Evolutionary conservation across 2,888 invertebrate genomes (phyloP), one percentile per base, ranked within the genome.

Genomic region (Drosophila putrida): DNA sequence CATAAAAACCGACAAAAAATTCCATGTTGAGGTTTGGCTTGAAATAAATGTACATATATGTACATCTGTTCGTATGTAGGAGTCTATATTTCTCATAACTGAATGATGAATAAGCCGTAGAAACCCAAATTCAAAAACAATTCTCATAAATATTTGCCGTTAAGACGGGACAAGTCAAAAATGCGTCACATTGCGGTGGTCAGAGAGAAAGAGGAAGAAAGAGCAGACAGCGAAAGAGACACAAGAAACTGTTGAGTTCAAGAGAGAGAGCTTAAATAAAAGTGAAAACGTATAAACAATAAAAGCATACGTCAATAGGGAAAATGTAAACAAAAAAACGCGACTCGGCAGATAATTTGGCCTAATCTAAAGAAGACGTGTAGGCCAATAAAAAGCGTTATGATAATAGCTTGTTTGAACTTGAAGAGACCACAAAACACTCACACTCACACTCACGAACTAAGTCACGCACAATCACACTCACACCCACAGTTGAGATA

Each of bases 301-400:
- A 35, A 57, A 65, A 44, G 44, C 41, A 47, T 47, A 44, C 61
- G 62, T 57, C 35, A 49, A 47, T 46, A 11, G 28, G 28, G 15
- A 60, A 71, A 67, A 60, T 46, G 47, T 60, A 82, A 80, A 61
- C 81, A 64, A 59, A 9, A 9, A 35, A 27, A 13, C 35, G 28
- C 20, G 50, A 15, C 59, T 25, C 2, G 6, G 4, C 27, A 49
- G 36, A 55, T 44, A 33, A 55, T 36, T 28, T 51, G 35, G 31
- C 59, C 31, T 25, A 44, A 27, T 47, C 28, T 47, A 10, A 47
- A 58, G 38, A 36, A 47, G n/a, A 28, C 47, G 59, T 43, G 25
- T 49, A 43, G 43, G 20, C 28, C 25, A 59, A 44, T 62, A 51
- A 61, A 77, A 61, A 72, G 25, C 43, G 57, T 46, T 51, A 51